These are phyloP conservation scores for Bellardia pandia DNA, from an alignment of 2,888 invertebrate species.

Conservation along the genomic window DNA sequence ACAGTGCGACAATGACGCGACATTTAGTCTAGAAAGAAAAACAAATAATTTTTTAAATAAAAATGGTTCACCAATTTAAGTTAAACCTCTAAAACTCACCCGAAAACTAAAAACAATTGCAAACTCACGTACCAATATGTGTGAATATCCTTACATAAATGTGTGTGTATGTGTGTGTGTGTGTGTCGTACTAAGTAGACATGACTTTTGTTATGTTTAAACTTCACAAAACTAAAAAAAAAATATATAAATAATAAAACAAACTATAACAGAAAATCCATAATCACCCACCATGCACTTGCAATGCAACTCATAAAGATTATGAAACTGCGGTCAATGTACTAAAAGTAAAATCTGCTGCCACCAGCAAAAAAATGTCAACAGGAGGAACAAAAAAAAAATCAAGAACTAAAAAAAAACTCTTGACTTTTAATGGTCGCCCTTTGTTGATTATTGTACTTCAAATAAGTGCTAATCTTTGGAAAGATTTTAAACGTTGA, in stretches of 20 bases:
- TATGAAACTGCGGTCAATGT: constrained; percentile 74
- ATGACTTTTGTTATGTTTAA: constrained; percentile 53
- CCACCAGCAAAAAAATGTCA: constrained; percentile 57
- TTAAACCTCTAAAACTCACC: constrained; percentile 52
- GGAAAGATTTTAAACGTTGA: constrained; percentile 50
- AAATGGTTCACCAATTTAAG: constrained; percentile 61
- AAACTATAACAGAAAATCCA: constrained; percentile 51
- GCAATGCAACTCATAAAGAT: constrained; percentile 15
- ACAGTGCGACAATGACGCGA: constrained; percentile 57
- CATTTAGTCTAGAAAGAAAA: constrained; percentile 58
- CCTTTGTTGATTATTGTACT: constrained; percentile 64
- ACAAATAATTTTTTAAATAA: constrained; percentile 35
- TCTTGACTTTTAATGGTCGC: constrained; percentile 65
- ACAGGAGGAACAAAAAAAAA: constrained; percentile 13
- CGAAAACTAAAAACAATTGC: constrained; percentile 27
- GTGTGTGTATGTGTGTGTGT: neutral
- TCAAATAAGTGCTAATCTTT: constrained; percentile 60
- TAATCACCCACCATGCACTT: constrained; percentile 64
- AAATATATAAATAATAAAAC: constrained; percentile 27
- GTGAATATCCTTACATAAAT: neutral
- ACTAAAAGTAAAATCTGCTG: constrained; percentile 63
- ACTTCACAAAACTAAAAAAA: constrained; percentile 42
- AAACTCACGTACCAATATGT: neutral
- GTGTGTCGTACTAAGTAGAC: constrained; percentile 21
- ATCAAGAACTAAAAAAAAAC: constrained; percentile 41